A percentile compares a stretch with the other conserved stretches of the same genome.
Evolutionary conservation across 2,888 invertebrate genomes (phyloP).

Genomic region (Leptinotarsa tumamoca): DNA sequence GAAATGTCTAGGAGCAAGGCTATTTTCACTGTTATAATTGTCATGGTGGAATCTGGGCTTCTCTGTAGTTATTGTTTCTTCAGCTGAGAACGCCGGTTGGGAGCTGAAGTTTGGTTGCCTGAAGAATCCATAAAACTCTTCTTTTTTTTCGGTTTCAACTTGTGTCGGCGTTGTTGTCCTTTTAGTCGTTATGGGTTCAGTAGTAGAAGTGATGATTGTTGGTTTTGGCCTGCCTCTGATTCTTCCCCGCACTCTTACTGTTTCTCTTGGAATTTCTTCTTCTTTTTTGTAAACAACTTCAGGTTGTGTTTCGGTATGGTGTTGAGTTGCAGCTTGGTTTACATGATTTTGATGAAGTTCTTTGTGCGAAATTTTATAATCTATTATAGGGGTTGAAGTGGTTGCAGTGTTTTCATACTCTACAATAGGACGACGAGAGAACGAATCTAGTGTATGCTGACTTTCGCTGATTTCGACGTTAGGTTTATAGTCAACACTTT

Average conservation of each 20-base stretch:
- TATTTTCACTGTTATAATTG: constrained; percentile 17
- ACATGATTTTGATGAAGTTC: constrained; percentile 27
- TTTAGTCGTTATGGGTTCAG: constrained; percentile 44
- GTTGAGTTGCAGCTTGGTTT: neutral
- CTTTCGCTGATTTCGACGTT: constrained; percentile 31
- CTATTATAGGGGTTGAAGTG: constrained; percentile 48
- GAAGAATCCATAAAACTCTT: constrained; percentile 66
- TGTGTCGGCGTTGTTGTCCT: constrained; percentile 45
- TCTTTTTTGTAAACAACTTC: constrained; percentile 44
- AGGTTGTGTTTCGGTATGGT: constrained; percentile 40
- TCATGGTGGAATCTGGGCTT: constrained; percentile 19
- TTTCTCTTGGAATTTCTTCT: constrained; percentile 46
- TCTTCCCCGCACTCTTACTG: constrained; percentile 51
- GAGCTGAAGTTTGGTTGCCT: constrained; percentile 65
- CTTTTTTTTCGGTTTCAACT: constrained; percentile 53
- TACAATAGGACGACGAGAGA: constrained; percentile 43
- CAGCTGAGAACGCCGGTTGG: constrained; percentile 33
- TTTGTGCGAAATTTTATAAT: constrained; percentile 53
- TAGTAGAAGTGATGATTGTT: constrained; percentile 37
- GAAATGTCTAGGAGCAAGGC: constrained; percentile 19
- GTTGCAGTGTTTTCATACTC: constrained; percentile 48
- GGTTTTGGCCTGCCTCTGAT: constrained; percentile 50
- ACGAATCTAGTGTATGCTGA: constrained; percentile 42
- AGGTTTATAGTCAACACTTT: constrained; percentile 41
- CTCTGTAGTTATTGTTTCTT: constrained; percentile 26